These are phyloP conservation scores for Chironomus tepperi DNA, from an alignment of 1,140 invertebrate genomes.

Conservation along the genomic window DNA sequence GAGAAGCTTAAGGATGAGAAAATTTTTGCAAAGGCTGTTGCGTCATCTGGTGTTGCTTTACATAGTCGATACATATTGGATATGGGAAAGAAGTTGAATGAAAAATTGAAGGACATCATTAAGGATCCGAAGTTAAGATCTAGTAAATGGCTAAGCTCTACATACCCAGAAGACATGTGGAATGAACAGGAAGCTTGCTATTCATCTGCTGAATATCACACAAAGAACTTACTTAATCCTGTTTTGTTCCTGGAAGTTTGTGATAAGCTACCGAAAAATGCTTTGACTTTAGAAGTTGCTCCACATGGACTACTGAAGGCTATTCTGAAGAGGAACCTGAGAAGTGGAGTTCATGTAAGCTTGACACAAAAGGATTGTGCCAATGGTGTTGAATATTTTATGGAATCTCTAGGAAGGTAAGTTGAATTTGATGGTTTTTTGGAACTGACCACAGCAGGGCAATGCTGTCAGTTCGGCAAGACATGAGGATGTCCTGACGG, in stretches of 20 bases:
- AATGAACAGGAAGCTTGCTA: conserved; percentile 47
- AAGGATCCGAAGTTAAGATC: conserved; percentile 52
- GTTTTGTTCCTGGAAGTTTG: conserved; percentile 67
- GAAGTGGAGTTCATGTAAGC: conserved; percentile 48
- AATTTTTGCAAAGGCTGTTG: conserved; percentile 65
- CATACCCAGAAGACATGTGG: conserved; percentile 59
- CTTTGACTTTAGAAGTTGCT: conserved; percentile 57
- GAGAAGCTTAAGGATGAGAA: conserved; percentile 51
- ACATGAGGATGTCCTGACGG: no score
- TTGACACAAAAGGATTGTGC: conserved; percentile 52
- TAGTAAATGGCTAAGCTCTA: conserved; percentile 67
- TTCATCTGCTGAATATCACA: conserved; percentile 74
- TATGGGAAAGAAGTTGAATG: conserved; percentile 49
- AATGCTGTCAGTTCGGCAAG: no score
- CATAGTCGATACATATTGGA: conserved; percentile 63
- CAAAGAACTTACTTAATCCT: conserved; percentile 67
- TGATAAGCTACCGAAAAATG: conserved; percentile 57
- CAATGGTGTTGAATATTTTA: conserved; percentile 48
- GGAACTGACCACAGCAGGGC: no score
- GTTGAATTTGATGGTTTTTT: conserved; percentile 21
- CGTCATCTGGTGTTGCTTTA: conserved; percentile 63
- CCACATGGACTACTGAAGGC: conserved; percentile 51
- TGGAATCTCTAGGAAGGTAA: conserved; percentile 50
- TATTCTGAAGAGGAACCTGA: conserved; percentile 33
- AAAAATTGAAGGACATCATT: conserved; percentile 56